These are phyloP conservation scores for Lycorma delicatula DNA, from an alignment of 1,140 invertebrate species.

Conservation along the genomic window DNA sequence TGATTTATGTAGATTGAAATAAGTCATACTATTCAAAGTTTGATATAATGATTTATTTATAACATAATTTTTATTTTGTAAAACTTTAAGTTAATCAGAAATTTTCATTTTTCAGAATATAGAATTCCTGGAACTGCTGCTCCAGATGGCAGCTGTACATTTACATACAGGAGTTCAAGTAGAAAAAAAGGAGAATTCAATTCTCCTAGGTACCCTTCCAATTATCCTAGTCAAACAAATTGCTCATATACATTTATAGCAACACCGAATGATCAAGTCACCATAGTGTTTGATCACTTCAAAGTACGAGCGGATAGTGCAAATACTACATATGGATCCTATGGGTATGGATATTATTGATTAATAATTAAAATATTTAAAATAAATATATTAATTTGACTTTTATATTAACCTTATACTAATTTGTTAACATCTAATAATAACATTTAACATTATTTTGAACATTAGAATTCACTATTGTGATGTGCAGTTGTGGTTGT, in stretches of 20 bases:
- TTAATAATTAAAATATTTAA: too few species aligned
- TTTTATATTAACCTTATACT: too few species aligned
- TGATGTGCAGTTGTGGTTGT: too few species aligned
- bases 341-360: constrained; percentile 43
- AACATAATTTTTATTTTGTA: background rate
- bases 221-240: constrained; percentile 87
- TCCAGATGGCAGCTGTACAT: constrained; percentile 80
- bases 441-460: too few species aligned
- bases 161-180: constrained; percentile 79
- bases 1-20: background rate
- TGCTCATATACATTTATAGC: constrained; percentile 86
- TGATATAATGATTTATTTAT: background rate
- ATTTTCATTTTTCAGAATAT: constrained; percentile 59
- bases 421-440: too few species aligned
- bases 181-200: constrained; percentile 86
- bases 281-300: constrained; percentile 87
- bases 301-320: constrained; percentile 64
- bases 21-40: background rate
- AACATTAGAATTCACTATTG: too few species aligned
- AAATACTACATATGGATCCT: constrained; percentile 45
- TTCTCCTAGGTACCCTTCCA: constrained; percentile 89
- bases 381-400: too few species aligned
- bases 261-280: constrained; percentile 81
- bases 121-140: constrained; percentile 90
- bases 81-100: too few species aligned